Conservation (phyloP, 2,797 vertebrate genomes). For the Lagodon rhomboides region DNA sequence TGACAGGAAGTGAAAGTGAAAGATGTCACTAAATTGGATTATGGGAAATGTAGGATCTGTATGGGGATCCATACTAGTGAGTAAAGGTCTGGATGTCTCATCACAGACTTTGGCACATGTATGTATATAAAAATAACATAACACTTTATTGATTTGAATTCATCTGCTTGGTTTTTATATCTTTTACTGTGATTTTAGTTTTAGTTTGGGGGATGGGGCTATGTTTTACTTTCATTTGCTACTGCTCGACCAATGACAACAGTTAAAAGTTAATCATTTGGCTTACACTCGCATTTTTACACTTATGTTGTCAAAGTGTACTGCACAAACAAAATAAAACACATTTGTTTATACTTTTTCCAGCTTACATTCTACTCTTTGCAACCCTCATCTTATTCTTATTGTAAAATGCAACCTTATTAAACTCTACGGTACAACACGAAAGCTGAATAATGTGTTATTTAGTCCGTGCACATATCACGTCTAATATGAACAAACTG, state of each 20-base stretch:
- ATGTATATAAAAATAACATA: not conserved
- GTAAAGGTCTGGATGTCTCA: not conserved
- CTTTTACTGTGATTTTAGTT: not conserved
- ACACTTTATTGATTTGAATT: not conserved
- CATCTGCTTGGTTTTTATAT: not conserved
- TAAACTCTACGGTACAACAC: not conserved
- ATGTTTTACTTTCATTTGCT: not conserved
- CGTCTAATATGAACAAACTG: not conserved
- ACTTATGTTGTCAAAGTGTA: not conserved
- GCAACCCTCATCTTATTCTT: not conserved
- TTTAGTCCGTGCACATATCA: not conserved
- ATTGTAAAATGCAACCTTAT: not conserved
- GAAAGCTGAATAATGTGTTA: too few relatives aligned
- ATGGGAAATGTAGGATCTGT: slow-evolving; percentile 2
- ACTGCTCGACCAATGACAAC: not conserved
- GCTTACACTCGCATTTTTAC: not conserved
- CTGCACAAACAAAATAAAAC: not conserved
- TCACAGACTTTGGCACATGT: not conserved
- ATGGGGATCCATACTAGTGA: not conserved
- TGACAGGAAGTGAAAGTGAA: too few relatives aligned
- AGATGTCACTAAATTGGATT: not conserved
- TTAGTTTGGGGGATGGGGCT: too few relatives aligned
- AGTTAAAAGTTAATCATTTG: not conserved
- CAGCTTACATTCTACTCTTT: not conserved
- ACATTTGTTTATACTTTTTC: not conserved